Evolutionary conservation across 2,797 vertebrate genomes (phyloP).

Genomic region (Gadopsis marmoratus): DNA sequence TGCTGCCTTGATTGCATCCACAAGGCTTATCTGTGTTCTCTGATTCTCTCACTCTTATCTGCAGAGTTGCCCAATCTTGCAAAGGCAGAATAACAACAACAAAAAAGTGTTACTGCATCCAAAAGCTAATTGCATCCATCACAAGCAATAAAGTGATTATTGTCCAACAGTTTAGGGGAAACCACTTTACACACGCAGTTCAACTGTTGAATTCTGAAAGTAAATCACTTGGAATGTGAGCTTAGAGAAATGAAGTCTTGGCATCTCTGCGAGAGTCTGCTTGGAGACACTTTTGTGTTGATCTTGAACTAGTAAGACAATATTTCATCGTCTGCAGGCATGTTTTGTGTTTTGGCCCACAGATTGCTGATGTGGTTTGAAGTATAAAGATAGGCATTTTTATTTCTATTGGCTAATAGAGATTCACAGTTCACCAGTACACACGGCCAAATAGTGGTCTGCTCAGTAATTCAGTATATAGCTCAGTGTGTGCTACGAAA

Average conservation of each 20-base stretch:
- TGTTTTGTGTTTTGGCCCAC: slow-evolving; percentile 59
- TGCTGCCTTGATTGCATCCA: slow-evolving; percentile 64
- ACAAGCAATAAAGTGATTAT: slow-evolving; percentile 51
- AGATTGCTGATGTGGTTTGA: slow-evolving; percentile 52
- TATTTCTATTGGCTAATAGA: slow-evolving; percentile 51
- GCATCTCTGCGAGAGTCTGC: slow-evolving; percentile 47
- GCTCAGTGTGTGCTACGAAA: slow-evolving; percentile 19
- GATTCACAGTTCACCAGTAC: slow-evolving; percentile 40
- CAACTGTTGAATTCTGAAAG: slow-evolving; percentile 38
- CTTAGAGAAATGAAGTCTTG: slow-evolving; percentile 63
- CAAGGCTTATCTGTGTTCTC: slow-evolving; percentile 66
- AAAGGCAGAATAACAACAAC: slow-evolving; percentile 45
- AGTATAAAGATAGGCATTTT: slow-evolving; percentile 57
- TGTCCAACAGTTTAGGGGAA: slow-evolving; percentile 50
- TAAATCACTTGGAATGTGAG: slow-evolving; percentile 67
- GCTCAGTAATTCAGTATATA: slow-evolving; percentile 28
- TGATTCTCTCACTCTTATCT: slow-evolving; percentile 67
- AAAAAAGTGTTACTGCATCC: slow-evolving; percentile 25
- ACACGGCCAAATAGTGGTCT: slow-evolving; percentile 17
- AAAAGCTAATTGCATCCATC: slow-evolving; percentile 70
- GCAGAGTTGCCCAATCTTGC: slow-evolving; percentile 60
- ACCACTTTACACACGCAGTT: slow-evolving; percentile 45
- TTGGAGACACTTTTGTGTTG: slow-evolving; percentile 65
- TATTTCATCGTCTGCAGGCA: slow-evolving; percentile 57
- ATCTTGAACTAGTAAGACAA: slow-evolving; percentile 64